Conservation (phyloP, 2,113 vertebrate species). For the Sigmodon hispidus region DNA sequence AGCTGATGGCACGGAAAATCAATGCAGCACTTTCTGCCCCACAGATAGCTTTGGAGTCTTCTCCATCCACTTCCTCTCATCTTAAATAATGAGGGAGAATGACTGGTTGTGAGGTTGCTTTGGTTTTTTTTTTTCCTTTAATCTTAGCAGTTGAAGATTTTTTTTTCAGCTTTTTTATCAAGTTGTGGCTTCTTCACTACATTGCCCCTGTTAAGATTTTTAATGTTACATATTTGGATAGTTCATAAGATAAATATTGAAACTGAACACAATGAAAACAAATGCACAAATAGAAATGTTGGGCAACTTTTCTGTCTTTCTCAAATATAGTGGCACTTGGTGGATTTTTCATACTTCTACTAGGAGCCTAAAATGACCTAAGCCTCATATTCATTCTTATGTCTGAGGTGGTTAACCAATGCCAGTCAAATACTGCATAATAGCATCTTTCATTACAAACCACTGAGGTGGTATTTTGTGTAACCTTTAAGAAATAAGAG, state of each 20-base stretch:
- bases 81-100: background rate
- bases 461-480: too few species aligned
- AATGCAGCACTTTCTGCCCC: background rate
- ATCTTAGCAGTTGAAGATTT: background rate
- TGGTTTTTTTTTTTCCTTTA: slow-evolving; percentile 32
- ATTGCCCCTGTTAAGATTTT: slow-evolving; percentile 41
- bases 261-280: background rate
- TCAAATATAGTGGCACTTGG: background rate
- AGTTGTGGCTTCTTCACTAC: background rate
- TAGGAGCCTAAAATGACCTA: background rate
- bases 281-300: slow-evolving; percentile 14
- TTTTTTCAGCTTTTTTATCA: slow-evolving; percentile 33
- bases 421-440: background rate
- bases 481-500: too few species aligned
- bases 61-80: background rate
- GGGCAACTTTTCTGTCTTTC: too few species aligned
- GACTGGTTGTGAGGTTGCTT: background rate
- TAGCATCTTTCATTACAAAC: slow-evolving; percentile 41
- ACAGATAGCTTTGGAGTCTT: background rate
- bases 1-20: background rate
- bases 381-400: background rate
- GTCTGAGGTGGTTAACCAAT: background rate
- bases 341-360: background rate
- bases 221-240: background rate
- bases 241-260: slow-evolving; percentile 39